Conservation (phyloP, 2,797 vertebrate genomes). For the Gephyroberyx darwinii region DNA sequence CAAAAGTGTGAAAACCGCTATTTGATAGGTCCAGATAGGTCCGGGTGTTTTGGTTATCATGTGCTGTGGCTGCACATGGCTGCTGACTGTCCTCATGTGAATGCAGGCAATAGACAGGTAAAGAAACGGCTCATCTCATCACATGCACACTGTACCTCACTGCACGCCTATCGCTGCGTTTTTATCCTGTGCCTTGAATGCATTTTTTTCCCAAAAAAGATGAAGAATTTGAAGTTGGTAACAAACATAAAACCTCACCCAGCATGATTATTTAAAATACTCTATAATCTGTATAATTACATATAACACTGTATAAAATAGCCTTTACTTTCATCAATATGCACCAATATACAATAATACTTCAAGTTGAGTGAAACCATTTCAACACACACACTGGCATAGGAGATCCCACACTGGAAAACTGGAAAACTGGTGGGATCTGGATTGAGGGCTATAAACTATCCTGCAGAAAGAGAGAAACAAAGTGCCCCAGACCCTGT, state of each 20-base stretch:
- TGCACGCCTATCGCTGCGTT: background rate
- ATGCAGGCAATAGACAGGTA: background rate
- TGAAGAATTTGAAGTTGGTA: too few relatives aligned
- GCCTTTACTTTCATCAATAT: too few relatives aligned
- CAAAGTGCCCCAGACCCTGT: conserved; percentile 66
- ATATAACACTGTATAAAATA: too few relatives aligned
- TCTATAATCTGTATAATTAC: too few relatives aligned
- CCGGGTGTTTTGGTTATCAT: conserved; percentile 22
- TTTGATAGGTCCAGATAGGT: background rate
- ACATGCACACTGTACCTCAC: conserved; percentile 7
- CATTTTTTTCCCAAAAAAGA: too few relatives aligned
- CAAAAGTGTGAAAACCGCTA: too few relatives aligned
- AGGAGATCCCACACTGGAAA: conserved; percentile 61
- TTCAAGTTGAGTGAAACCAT: conserved; percentile 18
- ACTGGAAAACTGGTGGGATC: conserved; percentile 60
- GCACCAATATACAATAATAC: conserved; percentile 4
- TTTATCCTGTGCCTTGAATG: background rate
- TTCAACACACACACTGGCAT: conserved; percentile 35
- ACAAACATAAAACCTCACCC: background rate
- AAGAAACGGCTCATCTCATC: conserved; percentile 4
- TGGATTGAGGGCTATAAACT: conserved; percentile 60
- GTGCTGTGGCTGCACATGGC: background rate
- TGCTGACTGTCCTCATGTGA: background rate
- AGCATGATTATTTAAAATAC: background rate
- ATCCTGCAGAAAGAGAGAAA: conserved; percentile 68